phyloP scores from a whole-genome alignment of 2,113 vertebrate species.

The Numenius arquata region DNA sequence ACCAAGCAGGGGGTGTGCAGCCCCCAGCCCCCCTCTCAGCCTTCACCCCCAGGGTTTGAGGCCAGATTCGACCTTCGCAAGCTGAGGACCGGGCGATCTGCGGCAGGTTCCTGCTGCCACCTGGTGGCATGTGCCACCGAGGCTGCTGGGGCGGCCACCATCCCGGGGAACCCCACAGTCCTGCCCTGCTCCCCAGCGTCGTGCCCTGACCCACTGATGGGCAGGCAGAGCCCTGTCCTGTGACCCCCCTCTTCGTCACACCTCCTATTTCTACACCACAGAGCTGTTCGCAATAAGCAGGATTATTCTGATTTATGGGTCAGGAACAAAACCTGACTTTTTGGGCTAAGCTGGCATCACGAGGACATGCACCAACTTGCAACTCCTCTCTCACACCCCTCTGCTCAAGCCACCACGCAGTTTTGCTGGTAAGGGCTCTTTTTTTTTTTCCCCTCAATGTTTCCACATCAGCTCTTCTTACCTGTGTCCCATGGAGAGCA shows the following conservation, averaged over 20 bases:
- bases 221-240: neutral
- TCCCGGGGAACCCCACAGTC: fast-evolving
- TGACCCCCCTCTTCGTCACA: neutral
- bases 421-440: neutral
- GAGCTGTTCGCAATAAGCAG: fast-evolving
- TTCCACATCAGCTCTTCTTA: neutral
- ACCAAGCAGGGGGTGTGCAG: neutral
- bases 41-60: too few relatives aligned
- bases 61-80: too few relatives aligned
- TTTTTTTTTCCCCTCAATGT: neutral
- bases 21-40: too few relatives aligned
- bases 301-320: fast-evolving
- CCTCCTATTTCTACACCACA: neutral
- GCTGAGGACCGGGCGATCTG: neutral
- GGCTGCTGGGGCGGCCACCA: neutral
- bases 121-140: neutral
- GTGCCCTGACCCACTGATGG: fast-evolving
- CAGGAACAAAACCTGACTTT: neutral
- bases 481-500: neutral
- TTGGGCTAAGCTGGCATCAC: neutral
- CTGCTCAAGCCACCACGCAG: fast-evolving
- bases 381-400: too few relatives aligned
- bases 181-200: neutral
- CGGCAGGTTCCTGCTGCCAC: neutral
- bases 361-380: fast-evolving